Percentiles rank a stretch among this genome's conserved stretches.
phyloP scores from a whole-genome alignment of 2,113 vertebrate genomes.

The Macquaria ambigua region DNA sequence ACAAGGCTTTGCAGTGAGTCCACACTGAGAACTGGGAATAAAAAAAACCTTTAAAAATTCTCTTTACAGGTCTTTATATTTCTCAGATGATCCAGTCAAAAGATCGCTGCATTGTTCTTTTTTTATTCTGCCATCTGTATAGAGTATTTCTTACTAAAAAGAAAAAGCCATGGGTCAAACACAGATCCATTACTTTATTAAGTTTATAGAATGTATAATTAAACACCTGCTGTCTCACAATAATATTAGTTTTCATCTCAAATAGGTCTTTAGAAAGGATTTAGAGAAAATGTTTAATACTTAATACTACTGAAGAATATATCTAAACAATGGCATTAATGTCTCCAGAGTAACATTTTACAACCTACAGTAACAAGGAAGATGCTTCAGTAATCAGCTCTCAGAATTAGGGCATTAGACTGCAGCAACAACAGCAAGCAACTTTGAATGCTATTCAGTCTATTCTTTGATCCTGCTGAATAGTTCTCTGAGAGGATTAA shows the following conservation, averaged over 20 bases:
- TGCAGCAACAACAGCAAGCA: conserved; percentile 24
- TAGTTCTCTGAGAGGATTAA: conserved; percentile 66
- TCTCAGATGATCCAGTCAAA: neutral
- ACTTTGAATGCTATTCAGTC: conserved; percentile 39
- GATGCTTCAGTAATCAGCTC: conserved; percentile 29
- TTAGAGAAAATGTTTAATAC: neutral
- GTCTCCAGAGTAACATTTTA: conserved; percentile 10
- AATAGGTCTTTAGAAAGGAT: neutral
- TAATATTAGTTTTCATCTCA: neutral
- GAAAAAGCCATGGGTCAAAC: neutral
- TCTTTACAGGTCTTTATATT: conserved; percentile 17
- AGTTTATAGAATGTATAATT: neutral
- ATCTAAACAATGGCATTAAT: conserved; percentile 2
- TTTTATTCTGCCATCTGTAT: neutral
- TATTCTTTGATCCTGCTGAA: conserved; percentile 56
- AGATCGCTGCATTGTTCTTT: neutral
- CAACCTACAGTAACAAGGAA: neutral
- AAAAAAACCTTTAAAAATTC: conserved; percentile 8
- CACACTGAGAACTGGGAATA: conserved; percentile 19
- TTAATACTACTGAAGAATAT: neutral
- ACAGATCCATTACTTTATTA: neutral
- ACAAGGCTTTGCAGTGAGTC: conserved; percentile 19
- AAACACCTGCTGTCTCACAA: neutral
- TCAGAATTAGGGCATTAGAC: conserved; percentile 36
- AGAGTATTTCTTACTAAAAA: neutral